Base-by-base conservation (phyloP, 2,888 invertebrate species). In the Oxytorus armatus region DNA sequence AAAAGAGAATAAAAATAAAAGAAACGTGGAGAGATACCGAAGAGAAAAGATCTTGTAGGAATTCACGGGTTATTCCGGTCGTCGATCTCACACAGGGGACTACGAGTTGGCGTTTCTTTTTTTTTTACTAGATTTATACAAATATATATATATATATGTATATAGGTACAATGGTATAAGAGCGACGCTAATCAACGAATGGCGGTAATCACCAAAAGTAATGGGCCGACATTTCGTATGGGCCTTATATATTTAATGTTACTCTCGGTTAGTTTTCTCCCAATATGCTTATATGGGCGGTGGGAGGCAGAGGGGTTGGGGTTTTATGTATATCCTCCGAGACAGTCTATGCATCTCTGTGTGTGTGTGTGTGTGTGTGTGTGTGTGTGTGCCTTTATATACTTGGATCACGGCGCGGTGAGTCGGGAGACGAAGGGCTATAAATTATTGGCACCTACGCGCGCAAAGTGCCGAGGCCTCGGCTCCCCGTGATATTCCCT, bases 391-490 rank as follows among this genome's bases (percentile, higher is more conserved):
- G 23, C 82, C 76, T 53, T 49, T 72, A 61, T 18, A 18, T 21
- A 63, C 79, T 85, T 79, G 84, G 82, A 84, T 85, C 85, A 85
- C 84, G 72, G 68, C 25, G 39, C 53, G 21, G 49, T 55, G 49
- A 74, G 69, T 66, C 81, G 57, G 47, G 33, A 55, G 51, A 72
- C 84, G 86, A 86, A 82, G 85, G 84, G 85, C 85, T 81, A 88
- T 88, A 88, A 88, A 88, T 88, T 86, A 87, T 86, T 86, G 85
- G 85, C 88, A 87, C 88, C 88, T 88, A 88, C 88, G 88, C 84
- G 69, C 85, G 84, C 78, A 84, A 84, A 82, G 79, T 79, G 75
- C 69, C 59, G 70, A 80, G 76, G 18, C 75, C 68, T 3, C 29
- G n/a, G 47, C 76, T 55, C 77, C 57, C 81, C 77, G 76, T 76